These are phyloP conservation scores for Gobio gobio DNA, from an alignment of 2,113 vertebrate species.

Conservation along the genomic window DNA sequence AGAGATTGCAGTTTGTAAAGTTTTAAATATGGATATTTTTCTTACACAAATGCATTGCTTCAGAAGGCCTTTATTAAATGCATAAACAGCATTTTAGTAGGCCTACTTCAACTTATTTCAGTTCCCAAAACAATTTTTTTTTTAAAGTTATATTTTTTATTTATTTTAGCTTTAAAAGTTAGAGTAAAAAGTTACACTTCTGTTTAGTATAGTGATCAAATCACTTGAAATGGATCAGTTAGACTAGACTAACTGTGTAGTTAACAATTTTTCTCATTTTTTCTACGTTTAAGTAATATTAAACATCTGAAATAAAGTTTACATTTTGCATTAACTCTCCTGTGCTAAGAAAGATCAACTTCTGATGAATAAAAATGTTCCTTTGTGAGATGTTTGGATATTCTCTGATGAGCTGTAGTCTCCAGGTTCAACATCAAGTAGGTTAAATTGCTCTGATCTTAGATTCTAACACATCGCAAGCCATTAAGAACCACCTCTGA, in stretches of 20 bases:
- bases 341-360: constrained; percentile 6
- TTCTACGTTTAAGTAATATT: not conserved
- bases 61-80: too few relatives aligned
- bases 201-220: not conserved
- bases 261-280: not conserved
- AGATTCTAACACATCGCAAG: constrained; percentile 1
- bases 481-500: constrained; percentile 47
- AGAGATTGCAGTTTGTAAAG: too few relatives aligned
- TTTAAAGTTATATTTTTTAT: not conserved
- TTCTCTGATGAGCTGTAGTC: constrained; percentile 28
- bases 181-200: not conserved
- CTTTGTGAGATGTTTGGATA: not conserved
- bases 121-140: not conserved
- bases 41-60: too few relatives aligned
- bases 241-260: not conserved
- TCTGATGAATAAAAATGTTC: not conserved
- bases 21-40: too few relatives aligned
- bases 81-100: too few relatives aligned
- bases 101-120: not conserved
- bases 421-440: constrained; percentile 32
- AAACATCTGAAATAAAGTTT: not conserved
- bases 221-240: not conserved
- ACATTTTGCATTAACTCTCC: not conserved
- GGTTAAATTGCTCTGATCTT: constrained; percentile 45
- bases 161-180: not conserved